phyloP scores from a whole-genome alignment of 1,140 invertebrate species.

The Trichomalopsis sarcophagae region DNA sequence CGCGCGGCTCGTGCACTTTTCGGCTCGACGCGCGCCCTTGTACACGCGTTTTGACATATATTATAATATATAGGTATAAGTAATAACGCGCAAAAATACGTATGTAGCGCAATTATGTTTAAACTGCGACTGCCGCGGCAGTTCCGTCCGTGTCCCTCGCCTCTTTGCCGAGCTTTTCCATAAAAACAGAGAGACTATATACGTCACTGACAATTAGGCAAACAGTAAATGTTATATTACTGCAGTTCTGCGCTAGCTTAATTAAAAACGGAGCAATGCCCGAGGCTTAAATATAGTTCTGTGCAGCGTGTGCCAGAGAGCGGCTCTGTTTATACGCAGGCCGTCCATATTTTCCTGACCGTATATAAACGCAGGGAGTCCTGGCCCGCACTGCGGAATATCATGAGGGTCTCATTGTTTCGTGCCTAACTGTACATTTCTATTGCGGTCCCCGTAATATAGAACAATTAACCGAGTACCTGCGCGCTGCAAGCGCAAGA shows the following conservation, averaged over 20 bases:
- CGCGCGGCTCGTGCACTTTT: no score
- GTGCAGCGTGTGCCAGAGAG: no score
- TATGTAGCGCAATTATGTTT: no score
- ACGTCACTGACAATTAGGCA: neutral
- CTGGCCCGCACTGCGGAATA: neutral
- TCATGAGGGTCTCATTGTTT: neutral
- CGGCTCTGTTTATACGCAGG: no score
- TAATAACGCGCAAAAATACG: no score
- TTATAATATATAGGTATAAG: no score
- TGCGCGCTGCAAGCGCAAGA: neutral
- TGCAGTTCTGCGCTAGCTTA: neutral
- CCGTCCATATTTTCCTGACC: neutral
- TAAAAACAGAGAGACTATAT: neutral
- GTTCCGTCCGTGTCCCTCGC: no score
- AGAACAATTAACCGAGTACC: constrained; percentile 51
- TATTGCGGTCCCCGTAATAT: constrained; percentile 52
- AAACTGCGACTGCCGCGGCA: no score
- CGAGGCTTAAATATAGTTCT: no score
- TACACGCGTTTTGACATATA: no score
- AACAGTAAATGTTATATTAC: neutral
- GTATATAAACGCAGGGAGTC: neutral
- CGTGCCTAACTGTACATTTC: constrained; percentile 51
- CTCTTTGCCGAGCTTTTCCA: neutral
- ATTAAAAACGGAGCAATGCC: constrained; percentile 45
- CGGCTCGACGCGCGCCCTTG: no score